Evolutionary conservation across 2,113 vertebrate genomes (phyloP), one percentile per base, ranked within the genome.

Genomic region (Axis porcinus): DNA sequence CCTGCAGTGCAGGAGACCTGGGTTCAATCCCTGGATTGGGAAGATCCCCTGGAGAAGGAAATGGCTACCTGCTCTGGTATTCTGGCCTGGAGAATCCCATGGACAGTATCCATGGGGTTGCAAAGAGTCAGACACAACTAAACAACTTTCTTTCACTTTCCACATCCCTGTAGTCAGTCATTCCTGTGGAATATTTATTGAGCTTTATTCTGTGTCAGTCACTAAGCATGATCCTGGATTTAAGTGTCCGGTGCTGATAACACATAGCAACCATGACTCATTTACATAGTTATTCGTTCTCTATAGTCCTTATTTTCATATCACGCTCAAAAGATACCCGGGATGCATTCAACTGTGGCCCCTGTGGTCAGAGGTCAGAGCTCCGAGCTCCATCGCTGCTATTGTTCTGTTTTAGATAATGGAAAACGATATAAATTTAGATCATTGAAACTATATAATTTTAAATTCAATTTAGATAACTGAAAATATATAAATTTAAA

Each of bases 351-450:
- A 52, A 7, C 0, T 67, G n/a, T 47, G 12, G 23, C 33, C 0
- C 27, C 25, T 78, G 21, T 74, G 25, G 15, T 19, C 0, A 47
- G 17, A 96, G 16, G 40, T 88, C 4, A 60, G n/a, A 92, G 25
- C 13, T 7, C 21, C 64, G n/a, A 92, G 25, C 13, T 7, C 21
- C 64, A 33, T 16, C 36, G 12, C 36, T 16, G 10, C 13, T 16
- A 3, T 33, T 57, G 15, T 86, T 92, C 28, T 91, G 5, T 91
- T 89, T 96, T 76, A 91, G 84, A 86, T 85, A 82, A 76, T 27
- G 36, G 23, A 76, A 27, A 43, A 76, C 25, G 23, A 43, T 43
- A 74, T 74, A 74, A 74, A 74, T 36, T 74, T 74, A 40, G 16
- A 67, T 67, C 19, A n/a, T 40, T 70, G n/a, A 40, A 70, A 40